Conservation (phyloP, 1,140 invertebrate genomes). For the Sesamia nonagrioides region DNA sequence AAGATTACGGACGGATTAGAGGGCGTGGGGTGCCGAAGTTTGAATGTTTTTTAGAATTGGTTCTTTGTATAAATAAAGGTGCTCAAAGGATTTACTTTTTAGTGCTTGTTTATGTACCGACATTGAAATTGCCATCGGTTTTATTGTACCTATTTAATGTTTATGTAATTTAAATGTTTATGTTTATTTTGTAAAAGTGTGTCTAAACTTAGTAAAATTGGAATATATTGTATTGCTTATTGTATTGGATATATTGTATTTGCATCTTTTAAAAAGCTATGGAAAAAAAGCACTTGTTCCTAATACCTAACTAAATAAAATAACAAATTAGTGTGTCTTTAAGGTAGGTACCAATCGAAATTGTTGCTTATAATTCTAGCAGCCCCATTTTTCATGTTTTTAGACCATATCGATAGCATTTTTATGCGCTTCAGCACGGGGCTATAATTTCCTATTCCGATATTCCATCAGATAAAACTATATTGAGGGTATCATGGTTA, state of each 20-base stretch:
- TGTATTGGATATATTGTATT: too few species aligned
- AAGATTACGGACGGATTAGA: slow-evolving; percentile 36
- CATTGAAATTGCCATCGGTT: neutral
- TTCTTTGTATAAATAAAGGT: neutral
- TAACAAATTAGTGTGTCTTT: too few species aligned
- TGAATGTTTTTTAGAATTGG: slow-evolving; percentile 24
- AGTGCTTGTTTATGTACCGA: too few species aligned
- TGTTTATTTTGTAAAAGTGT: too few species aligned
- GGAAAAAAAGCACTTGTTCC: too few species aligned
- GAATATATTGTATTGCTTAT: too few species aligned
- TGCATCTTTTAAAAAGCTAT: too few species aligned
- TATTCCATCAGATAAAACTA: slow-evolving; percentile 26
- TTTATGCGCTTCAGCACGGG: slow-evolving; percentile 20
- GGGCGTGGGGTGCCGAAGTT: slow-evolving; percentile 9
- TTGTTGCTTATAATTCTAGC: neutral
- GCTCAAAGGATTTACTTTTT: neutral
- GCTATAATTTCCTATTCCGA: slow-evolving; percentile 35
- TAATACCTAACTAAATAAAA: too few species aligned
- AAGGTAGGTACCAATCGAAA: neutral
- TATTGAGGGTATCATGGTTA: slow-evolving; percentile 20
- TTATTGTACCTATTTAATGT: too few species aligned
- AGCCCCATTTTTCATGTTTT: slow-evolving; percentile 1
- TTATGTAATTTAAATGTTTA: too few species aligned
- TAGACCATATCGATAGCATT: slow-evolving; percentile 6
- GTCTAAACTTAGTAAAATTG: too few species aligned